Evolutionary conservation across 2,797 vertebrate species (phyloP).

Genomic region (Rhinoraja longicauda): DNA sequence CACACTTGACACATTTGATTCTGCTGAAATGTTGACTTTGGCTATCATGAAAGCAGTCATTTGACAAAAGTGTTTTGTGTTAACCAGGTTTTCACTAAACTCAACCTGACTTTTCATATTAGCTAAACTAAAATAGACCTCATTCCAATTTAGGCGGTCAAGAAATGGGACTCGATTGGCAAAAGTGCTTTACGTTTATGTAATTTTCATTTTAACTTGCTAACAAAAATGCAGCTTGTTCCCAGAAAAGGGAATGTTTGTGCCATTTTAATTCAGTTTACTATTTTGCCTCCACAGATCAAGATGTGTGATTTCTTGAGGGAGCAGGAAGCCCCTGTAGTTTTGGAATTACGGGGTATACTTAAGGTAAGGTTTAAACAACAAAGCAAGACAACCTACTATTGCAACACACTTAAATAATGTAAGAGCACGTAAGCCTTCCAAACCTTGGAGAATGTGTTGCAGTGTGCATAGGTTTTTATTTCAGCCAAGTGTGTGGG

Average conservation of each 20-base stretch:
- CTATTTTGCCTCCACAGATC: slow-evolving; percentile 49
- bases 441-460: slow-evolving; percentile 49
- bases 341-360: slow-evolving; percentile 58
- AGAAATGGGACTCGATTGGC: not conserved
- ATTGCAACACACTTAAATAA: not conserved
- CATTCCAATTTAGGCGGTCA: not conserved
- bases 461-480: not conserved
- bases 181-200: not conserved
- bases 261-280: not conserved
- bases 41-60: not conserved
- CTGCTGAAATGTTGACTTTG: not conserved
- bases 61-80: not conserved
- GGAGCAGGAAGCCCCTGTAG: slow-evolving; percentile 73
- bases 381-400: not conserved
- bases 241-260: not conserved
- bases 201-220: not conserved
- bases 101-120: not conserved
- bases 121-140: not conserved
- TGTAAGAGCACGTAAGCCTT: slow-evolving; percentile 41
- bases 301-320: slow-evolving; percentile 69
- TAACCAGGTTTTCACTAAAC: not conserved
- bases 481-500: not conserved
- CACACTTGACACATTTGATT: not conserved
- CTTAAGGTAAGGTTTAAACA: slow-evolving; percentile 70
- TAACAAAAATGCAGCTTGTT: not conserved